A percentile compares a stretch with the other conserved stretches of the same genome.
Conservation (phyloP, 2,888 invertebrate genomes). For the Brenthis daphne region DNA sequence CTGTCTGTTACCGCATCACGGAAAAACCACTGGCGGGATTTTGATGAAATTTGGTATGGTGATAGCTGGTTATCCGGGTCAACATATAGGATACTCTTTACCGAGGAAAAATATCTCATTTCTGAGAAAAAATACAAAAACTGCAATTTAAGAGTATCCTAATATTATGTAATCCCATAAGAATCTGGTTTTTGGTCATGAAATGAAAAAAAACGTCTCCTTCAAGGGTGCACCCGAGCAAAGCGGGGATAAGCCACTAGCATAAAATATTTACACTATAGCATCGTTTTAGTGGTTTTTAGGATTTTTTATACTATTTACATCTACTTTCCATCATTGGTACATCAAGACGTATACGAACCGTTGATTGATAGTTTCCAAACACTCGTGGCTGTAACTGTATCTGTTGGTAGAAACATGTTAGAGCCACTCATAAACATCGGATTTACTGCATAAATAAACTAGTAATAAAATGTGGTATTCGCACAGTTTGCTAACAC, state of each 20-base stretch:
- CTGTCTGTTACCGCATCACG: no score
- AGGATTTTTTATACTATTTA: conserved; percentile 2
- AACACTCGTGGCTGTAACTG: conserved; percentile 27
- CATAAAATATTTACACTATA: neutral
- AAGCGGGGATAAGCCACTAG: neutral
- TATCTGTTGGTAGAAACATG: conserved; percentile 38
- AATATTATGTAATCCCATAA: no score
- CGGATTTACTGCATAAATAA: conserved; percentile 41
- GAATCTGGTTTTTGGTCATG: no score
- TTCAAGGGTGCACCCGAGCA: no score
- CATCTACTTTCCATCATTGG: conserved; percentile 21
- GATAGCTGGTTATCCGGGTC: no score
- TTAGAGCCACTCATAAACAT: conserved; percentile 40
- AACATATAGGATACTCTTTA: no score
- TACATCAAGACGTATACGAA: conserved; percentile 8
- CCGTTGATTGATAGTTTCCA: conserved; percentile 39
- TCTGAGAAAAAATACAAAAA: no score
- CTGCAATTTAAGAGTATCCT: no score
- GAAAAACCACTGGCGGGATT: no score
- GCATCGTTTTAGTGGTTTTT: neutral
- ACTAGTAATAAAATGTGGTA: conserved; percentile 41
- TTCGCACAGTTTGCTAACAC: conserved; percentile 34
- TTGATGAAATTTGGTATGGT: no score
- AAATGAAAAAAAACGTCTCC: no score
- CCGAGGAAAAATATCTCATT: no score